Conservation (phyloP, 2,888 invertebrate species). For the Agriopis leucophaearia region DNA sequence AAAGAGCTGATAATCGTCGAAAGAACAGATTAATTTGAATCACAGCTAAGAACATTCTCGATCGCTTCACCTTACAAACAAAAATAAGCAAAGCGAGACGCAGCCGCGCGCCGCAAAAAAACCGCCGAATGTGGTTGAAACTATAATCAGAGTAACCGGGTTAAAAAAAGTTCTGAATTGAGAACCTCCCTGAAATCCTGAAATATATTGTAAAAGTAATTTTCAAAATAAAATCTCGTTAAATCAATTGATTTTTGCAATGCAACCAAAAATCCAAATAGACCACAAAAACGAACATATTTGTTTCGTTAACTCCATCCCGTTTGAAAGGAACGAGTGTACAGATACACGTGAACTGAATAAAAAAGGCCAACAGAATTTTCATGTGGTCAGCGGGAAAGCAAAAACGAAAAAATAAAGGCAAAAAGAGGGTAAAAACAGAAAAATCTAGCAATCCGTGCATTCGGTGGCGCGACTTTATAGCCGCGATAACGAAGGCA, state of each 20-base stretch:
- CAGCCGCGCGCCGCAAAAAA: too few relatives aligned
- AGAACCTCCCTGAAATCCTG: too few relatives aligned
- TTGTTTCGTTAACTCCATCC: constrained; percentile 38
- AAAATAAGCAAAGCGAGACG: too few relatives aligned
- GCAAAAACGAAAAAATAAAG: constrained; percentile 55
- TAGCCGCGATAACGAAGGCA: constrained; percentile 69
- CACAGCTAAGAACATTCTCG: too few relatives aligned
- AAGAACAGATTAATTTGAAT: too few relatives aligned
- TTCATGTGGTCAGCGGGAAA: constrained; percentile 65
- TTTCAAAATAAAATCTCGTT: background rate
- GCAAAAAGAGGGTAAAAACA: constrained; percentile 32
- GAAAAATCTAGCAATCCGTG: constrained; percentile 67
- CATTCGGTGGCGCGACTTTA: constrained; percentile 63
- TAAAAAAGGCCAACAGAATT: constrained; percentile 56
- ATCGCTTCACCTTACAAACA: background rate
- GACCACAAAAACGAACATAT: constrained; percentile 34
- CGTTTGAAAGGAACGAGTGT: constrained; percentile 40
- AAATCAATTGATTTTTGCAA: background rate
- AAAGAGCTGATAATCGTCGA: too few relatives aligned
- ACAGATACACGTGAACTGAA: constrained; percentile 44
- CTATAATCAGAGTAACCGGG: too few relatives aligned
- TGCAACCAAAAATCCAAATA: background rate
- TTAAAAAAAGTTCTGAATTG: too few relatives aligned
- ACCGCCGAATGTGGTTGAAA: too few relatives aligned
- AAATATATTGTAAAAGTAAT: background rate